Evolutionary conservation across 2,888 invertebrate species (phyloP), one percentile per base, ranked within the genome.

Genomic region (Agrochola litura): DNA sequence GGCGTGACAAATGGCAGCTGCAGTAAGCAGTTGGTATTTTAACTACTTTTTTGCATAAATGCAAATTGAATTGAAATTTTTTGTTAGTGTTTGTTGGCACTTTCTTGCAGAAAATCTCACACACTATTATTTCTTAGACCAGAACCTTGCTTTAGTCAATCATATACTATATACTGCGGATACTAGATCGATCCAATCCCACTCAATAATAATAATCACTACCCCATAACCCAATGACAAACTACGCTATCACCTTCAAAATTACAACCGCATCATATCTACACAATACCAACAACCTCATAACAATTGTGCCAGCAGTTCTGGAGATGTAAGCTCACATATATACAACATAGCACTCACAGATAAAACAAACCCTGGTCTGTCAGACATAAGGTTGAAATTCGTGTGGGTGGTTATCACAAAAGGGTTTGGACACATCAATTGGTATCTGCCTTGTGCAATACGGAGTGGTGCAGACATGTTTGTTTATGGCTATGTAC

Each of bases 361-460:
- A 4, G 3, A 12, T 83, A 60, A 43, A 43, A 14, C 60, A 30
- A 68, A 79, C 65, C 61, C 2, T 76, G 46, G 8, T 0, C 0
- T 0, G 1, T 41, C 0, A 5, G 2, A 1, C 0, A 16, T 76
- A 85, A 43, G 54, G 81, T 77, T 41, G 10, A 73, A 75, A 86
- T 43, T 88, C 12, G n/a, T 43, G 5, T 30, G 37, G 37, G 12
- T 16, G 1, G 12, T 46, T 16, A 0, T 25, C 22, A 83, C 79
- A 89, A 89, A 86, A 79, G 83, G 80, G 79, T 70, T 66, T 43
- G 68, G 70, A 63, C 56, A 77, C 79, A 85, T 88, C 88, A 89
- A 89, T 89, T 89, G 87, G 72, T 75, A 66, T 73, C 82, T 89
- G 88, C 87, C 89, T 83, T 60, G 76, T 83, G 84, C 89, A 88